phyloP scores from a whole-genome alignment of 2,888 invertebrate genomes.

The Dicyrtoma fusca region DNA sequence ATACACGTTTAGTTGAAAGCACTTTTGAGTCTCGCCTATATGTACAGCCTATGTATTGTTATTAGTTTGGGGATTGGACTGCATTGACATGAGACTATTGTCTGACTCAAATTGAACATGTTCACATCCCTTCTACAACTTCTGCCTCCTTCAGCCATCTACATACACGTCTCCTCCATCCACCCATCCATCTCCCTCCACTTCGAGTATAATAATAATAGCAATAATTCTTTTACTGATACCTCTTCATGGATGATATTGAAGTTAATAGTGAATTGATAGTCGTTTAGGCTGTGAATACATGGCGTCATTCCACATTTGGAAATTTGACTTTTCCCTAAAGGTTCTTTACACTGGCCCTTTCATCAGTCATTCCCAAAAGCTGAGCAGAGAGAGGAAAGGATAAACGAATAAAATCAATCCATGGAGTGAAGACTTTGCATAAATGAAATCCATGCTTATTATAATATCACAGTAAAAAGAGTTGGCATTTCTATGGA shows the following conservation, averaged over 20 bases:
- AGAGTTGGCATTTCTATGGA: constrained; percentile 36
- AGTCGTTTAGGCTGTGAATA: no score
- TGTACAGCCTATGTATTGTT: no score
- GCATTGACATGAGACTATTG: no score
- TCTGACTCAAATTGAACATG: no score
- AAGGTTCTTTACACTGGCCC: constrained; percentile 25
- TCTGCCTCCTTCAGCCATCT: neutral
- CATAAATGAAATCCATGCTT: constrained; percentile 37
- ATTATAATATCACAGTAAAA: constrained; percentile 35
- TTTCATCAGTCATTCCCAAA: constrained; percentile 28
- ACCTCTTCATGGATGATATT: constrained; percentile 5
- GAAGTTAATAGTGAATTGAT: neutral
- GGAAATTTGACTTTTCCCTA: constrained; percentile 31
- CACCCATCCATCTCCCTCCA: neutral
- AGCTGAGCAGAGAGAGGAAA: neutral
- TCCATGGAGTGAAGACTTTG: constrained; percentile 26
- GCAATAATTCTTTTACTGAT: no score
- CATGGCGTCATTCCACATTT: constrained; percentile 32
- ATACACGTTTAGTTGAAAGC: no score
- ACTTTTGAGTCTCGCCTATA: no score
- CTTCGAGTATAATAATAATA: neutral
- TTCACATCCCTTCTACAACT: no score
- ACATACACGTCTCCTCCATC: neutral
- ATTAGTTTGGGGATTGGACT: no score
- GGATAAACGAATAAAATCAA: constrained; percentile 1